Base-by-base conservation (phyloP, 1,140 invertebrate species). In the Procambarus virginalis region DNA sequence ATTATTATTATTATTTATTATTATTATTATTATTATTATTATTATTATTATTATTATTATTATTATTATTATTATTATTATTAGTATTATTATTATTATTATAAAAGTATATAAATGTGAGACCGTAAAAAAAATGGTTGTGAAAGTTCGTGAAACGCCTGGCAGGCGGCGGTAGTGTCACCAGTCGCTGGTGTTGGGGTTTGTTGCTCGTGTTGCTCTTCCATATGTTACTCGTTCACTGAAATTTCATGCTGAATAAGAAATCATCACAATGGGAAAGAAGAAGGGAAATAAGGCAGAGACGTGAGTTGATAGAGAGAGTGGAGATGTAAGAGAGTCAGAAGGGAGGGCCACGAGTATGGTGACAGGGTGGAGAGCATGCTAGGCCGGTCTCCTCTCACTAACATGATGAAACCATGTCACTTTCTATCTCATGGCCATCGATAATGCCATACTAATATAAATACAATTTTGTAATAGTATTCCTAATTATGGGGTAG, bases 271-370 rank as follows among this genome's bases (percentile, higher is more conserved):
- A 4, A 86, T 86, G 84, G 84, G 84, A 45, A 86, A 86, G 84
- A 86, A 86, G 55, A 86, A 86, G 84, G 84, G 84, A 86, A 60
- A 58, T 78, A 86, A 86, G 55, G 6, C 48, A 22, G 84, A 86
- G 51, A 78, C 84, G 84, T 86, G 46, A 86, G 84, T 86, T 14
- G 14, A 12, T 20, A 9, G 9, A 14, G 10, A 20, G 60, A 22
- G 45, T 20, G 45, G 17, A 55, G 22, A 60, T 10, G 34, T 20
- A 46, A 20, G 5, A 45, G 48, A 60, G 22, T 22, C 5, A 48
- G 3, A 5, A 46, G 46, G 46, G 68, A 17, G 3, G 22, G 46
- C 48, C n/a, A 70, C 20, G 34, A 12, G 12, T 17, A 20, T 84
- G 34, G 45, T 46, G 45, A 48, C 17, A 46, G 17, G 1, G 0